Base-by-base conservation (phyloP, 2,113 vertebrate genomes). In the Ascaphus truei region DNA sequence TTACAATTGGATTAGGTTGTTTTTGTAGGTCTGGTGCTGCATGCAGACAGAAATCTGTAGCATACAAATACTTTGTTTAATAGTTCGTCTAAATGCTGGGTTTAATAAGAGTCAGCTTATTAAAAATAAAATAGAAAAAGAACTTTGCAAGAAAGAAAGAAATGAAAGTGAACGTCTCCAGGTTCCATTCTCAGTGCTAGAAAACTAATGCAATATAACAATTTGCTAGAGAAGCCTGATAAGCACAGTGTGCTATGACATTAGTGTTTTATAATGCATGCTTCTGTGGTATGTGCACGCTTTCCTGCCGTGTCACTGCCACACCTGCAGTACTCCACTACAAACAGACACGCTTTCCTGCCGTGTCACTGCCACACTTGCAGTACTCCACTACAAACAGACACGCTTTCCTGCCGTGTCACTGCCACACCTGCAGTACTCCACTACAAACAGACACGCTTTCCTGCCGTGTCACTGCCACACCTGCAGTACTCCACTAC, bases 1-100 rank as follows among this genome's bases (percentile, higher is more conserved):
- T 26, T 55, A 41, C 41, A 55, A 66, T 53, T 39, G 36, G 62
- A 66, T 66, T 66, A 66, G 50, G 39, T 66, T 55, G 62, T 65
- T 66, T 55, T 66, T 27, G 7, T 26, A 43, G 50, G 33, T 25
- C 36, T 43, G 36, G 25, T 43, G 7, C 31, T 31, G 23, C 16
- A 20, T 8, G 20, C 43, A 22, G 7, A 13, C 20, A 7, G 20
- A 18, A 47, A 47, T 20, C 43, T 47, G 43, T 34, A 55, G 62
- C 50, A 27, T 66, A 43, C 26, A 43, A 51, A 66, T 66, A 48
- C 3, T 12, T 16, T n/a, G 3, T 25, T 41, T 34, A 50, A 26
- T 2, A 13, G 26, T 25, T 29, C 33, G 26, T 53, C 50, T 43
- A 20, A 20, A 29, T 36, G 8, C 36, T 15, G 16, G 33, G n/a